Evolutionary conservation across 1,140 invertebrate genomes (phyloP), one percentile per base, ranked within the genome.

Genomic region (Drosophila nikananu): DNA sequence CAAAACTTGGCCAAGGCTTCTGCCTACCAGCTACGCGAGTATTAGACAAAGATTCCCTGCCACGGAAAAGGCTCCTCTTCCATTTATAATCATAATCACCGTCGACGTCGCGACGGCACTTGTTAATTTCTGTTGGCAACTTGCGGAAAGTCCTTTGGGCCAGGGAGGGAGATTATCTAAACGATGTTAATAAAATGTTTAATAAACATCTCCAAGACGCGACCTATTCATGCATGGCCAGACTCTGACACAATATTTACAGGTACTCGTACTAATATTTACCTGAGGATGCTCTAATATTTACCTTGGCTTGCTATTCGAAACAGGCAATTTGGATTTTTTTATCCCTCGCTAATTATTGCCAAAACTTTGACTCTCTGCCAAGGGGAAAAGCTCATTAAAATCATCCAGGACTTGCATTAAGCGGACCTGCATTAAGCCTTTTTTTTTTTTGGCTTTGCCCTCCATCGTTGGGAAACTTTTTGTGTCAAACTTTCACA

Each of bases 321-420:
- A 51, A 59, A 51, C 52, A 51, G 39, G 66, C 66, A 60, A 51
- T 74, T 71, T 66, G n/a, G 42, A 55, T 77, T 60, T 48, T 46
- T 57, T 42, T 32, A 23, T 21, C 49, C 23, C 12, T 2, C 61
- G 23, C 79, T 89, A 86, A 89, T 89, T 89, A 87, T 68, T 49
- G 78, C 30, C 55, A 76, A 58, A 83, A 87, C 80, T 89, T 89
- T 74, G 37, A 4, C 52, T 21, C 58, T n/a, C 52, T 60, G 65
- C 49, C 74, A 52, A 10, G 52, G 52, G 75, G 68, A 82, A 86
- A 89, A 87, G 80, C 83, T 86, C 83, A 86, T 86, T 86, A 83
- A 87, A 86, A 86, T 68, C 54, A 73, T 68, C 71, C 80, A 61
- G 70, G 60, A 77, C 54, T 60, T 70, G 77, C 75, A 78, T 70